These are phyloP conservation scores for Myotis brandtii DNA, from an alignment of 2,113 vertebrate species.

Conservation along the genomic window DNA sequence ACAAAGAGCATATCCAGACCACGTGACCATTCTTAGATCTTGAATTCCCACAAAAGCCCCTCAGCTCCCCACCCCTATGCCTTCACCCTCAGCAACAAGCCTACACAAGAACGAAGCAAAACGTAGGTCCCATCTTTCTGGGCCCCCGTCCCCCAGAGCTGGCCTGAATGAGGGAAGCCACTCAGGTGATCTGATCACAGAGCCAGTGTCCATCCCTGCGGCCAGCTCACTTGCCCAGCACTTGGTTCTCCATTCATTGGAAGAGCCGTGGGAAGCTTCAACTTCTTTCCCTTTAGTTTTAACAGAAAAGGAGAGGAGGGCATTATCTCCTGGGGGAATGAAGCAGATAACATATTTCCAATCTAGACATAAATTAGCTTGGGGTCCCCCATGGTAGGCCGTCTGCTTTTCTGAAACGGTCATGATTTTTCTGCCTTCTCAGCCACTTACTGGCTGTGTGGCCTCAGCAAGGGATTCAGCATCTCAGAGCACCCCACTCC, in stretches of 20 bases:
- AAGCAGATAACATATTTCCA: fast-evolving
- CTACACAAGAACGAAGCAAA: fast-evolving
- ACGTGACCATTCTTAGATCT: fast-evolving
- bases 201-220: fast-evolving
- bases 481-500: neutral
- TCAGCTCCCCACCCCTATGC: no score
- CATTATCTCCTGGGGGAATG: neutral
- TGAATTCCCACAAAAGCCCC: neutral
- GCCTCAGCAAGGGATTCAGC: fast-evolving
- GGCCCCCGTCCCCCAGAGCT: neutral
- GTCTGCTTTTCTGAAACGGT: neutral
- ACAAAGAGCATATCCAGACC: neutral
- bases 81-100: neutral
- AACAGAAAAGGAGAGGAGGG: neutral
- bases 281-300: neutral
- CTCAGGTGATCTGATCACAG: fast-evolving
- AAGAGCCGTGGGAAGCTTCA: fast-evolving
- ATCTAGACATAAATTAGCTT: fast-evolving
- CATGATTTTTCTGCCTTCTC: neutral
- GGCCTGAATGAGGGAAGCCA: fast-evolving
- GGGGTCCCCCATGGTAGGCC: fast-evolving
- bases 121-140: fast-evolving
- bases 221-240: neutral
- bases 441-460: fast-evolving
- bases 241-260: fast-evolving